Conservation (phyloP, 2,888 invertebrate genomes). For the Ormyrus thymus region DNA sequence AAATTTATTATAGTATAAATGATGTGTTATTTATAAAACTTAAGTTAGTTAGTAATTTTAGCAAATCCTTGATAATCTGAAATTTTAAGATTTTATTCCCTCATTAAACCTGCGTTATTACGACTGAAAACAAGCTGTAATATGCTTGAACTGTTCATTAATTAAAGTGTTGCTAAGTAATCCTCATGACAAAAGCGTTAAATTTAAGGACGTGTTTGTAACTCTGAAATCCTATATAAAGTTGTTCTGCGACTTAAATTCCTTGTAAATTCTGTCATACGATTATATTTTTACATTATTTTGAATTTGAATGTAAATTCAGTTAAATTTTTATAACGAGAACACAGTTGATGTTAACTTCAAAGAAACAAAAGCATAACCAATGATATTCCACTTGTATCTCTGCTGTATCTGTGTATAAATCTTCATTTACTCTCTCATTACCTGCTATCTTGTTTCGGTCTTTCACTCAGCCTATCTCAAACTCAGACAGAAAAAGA, state of each 20-base stretch:
- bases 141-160: not conserved
- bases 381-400: constrained; percentile 21
- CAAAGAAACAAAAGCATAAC: constrained; percentile 21
- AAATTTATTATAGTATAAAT: too few relatives aligned
- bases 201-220: not conserved
- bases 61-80: too few relatives aligned
- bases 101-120: too few relatives aligned
- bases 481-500: not conserved
- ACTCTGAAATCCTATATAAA: constrained; percentile 1
- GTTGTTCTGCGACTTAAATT: not conserved
- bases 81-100: too few relatives aligned
- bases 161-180: constrained; percentile 1
- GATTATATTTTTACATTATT: too few relatives aligned
- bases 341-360: not conserved
- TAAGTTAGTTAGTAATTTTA: too few relatives aligned
- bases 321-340: too few relatives aligned
- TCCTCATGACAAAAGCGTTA: not conserved
- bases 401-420: constrained; percentile 11
- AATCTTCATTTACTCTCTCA: constrained; percentile 47
- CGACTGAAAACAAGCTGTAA: too few relatives aligned
- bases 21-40: too few relatives aligned
- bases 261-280: too few relatives aligned
- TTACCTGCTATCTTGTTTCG: constrained; percentile 34
- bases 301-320: too few relatives aligned
- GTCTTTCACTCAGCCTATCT: constrained; percentile 2